Conservation (phyloP, 2,888 invertebrate species). For the Netelia inedita region DNA sequence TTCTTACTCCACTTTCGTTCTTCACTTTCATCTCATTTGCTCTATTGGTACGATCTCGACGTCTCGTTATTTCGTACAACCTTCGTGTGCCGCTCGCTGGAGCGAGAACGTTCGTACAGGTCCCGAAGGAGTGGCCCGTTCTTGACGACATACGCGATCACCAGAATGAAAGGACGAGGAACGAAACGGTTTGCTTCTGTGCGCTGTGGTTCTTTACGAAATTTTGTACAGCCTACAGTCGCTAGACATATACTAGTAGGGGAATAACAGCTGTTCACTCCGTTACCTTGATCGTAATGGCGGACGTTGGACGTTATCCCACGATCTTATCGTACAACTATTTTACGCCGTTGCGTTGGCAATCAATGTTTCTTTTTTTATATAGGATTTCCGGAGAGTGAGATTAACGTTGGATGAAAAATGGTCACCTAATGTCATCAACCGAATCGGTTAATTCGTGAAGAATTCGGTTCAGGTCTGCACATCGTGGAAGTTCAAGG, state of each 20-base stretch:
- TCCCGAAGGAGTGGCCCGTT: conserved; percentile 27
- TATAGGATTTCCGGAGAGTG: no score
- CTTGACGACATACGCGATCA: conserved; percentile 22
- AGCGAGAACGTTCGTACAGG: conserved; percentile 7
- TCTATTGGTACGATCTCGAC: conserved; percentile 1
- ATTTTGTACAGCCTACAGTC: not conserved
- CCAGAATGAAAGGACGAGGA: conserved; percentile 20
- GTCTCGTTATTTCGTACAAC: conserved; percentile 18
- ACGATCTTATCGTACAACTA: conserved; percentile 1
- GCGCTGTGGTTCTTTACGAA: not conserved
- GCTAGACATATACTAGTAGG: not conserved
- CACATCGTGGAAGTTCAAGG: no score
- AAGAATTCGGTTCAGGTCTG: no score
- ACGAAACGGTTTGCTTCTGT: conserved; percentile 2
- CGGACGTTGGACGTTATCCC: not conserved
- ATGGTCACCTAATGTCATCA: no score
- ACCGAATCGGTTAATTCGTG: no score
- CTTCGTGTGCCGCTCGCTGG: conserved; percentile 7
- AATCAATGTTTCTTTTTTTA: not conserved
- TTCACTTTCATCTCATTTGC: conserved; percentile 1
- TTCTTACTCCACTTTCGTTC: conserved; percentile 26
- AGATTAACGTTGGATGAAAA: no score
- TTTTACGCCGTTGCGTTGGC: not conserved
- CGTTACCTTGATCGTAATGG: conserved; percentile 8
- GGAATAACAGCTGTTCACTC: not conserved